Evolutionary conservation across 2,888 invertebrate species (phyloP).

Genomic region (Sipha maydis): DNA sequence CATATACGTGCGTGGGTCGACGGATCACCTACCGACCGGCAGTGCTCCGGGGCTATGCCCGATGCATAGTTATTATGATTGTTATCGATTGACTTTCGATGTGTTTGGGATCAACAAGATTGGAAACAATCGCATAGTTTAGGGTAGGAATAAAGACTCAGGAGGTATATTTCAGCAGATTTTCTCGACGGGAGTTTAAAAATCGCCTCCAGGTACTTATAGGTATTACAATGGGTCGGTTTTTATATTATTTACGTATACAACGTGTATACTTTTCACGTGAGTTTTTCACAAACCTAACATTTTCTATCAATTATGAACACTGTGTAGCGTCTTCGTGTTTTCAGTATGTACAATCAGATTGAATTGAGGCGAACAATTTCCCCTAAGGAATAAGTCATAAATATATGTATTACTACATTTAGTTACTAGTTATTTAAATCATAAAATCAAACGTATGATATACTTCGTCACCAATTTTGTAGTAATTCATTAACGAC

Average conservation of each 20-base stretch:
- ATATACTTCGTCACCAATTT: no score
- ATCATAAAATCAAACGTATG: no score
- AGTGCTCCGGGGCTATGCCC: conserved; percentile 19
- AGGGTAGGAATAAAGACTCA: not conserved
- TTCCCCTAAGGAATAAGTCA: not conserved
- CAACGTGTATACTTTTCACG: not conserved
- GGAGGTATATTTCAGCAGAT: not conserved
- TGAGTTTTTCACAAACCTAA: not conserved
- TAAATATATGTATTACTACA: not conserved
- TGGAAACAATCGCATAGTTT: not conserved
- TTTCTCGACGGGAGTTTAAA: not conserved
- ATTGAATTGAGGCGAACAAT: not conserved
- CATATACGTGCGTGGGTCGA: conserved; percentile 40
- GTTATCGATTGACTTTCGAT: conserved; percentile 32
- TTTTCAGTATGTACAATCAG: not conserved
- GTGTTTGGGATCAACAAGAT: not conserved
- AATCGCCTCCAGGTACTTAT: not conserved
- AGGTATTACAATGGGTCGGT: not conserved
- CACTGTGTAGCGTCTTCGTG: not conserved
- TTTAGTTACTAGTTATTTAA: not conserved
- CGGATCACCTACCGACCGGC: conserved; percentile 19
- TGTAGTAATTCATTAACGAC: no score
- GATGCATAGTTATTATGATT: conserved; percentile 35
- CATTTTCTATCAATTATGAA: not conserved
- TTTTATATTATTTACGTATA: not conserved